Evolutionary conservation across 1,140 invertebrate genomes (phyloP), one percentile per base, ranked within the genome.

Genomic region (Scylla paramamosain): DNA sequence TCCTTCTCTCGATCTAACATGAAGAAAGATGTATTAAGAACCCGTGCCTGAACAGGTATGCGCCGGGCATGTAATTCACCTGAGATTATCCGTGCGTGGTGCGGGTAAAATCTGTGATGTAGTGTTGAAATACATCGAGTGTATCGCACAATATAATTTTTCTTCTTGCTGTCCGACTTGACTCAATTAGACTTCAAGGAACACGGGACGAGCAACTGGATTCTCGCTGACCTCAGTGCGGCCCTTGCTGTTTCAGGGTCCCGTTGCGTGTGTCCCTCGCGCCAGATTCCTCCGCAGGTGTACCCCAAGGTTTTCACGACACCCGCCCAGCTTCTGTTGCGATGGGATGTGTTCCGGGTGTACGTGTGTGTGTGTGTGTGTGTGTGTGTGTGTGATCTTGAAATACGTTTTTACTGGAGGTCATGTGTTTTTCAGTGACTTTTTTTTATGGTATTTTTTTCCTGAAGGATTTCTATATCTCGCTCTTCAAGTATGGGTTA

Each of bases 141-240:
- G 20, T n/a, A 77, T 77, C n/a, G 67, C 67, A 77, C 67, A 77
- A 59, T 59, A 59, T 59, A 59, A 59, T 77, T n/a, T 77, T 77
- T 77, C n/a, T 77, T 77, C 67, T 77, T 77, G 25, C n/a, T 77
- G 12, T n/a, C 25, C n/a, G 67, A 12, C 67, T 77, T 77, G 6
- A 77, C 20, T 77, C 67, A 77, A 25, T n/a, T n/a, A 77, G 67
- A n/a, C 67, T n/a, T 77, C 67, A 77, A n/a, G 67, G 67, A 77
- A 77, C 67, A 77, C 67, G 4, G 20, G 67, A 77, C 20, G 67
- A 77, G 67, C 20, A 77, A 77, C 20, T 77, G 67, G 67, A 25
- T 77, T 77, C n/a, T 77, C n/a, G 67, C 20, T n/a, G 67, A n/a
- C 67, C 67, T 20, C 67, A 20, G 67, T 7, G 67, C 67, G 67